Base-by-base conservation (phyloP, 1,140 invertebrate genomes). In the Drosophila sucinea region DNA sequence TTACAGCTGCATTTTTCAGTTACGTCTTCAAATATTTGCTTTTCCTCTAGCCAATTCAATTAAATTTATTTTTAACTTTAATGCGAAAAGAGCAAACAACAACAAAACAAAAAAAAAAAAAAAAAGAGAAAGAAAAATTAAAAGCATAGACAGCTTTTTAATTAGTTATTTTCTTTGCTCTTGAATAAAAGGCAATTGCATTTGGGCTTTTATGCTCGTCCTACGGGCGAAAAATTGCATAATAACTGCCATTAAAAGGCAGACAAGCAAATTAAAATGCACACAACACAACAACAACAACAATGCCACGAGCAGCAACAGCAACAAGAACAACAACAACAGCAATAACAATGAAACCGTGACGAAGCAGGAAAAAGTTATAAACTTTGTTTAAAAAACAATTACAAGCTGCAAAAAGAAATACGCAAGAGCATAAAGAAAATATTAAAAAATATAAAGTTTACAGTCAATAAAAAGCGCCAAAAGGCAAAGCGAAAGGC, bases 221-320 rank as follows among this genome's bases (percentile, higher is more conserved):
- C 64, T 68, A 82, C 55, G 67, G 71, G 61, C 66, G 44, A 76
- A 77, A 79, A 83, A 89, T 70, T 77, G 69, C 84, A 87, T 80
- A 83, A 83, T 72, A 86, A 80, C 77, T 67, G 73, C 77, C 79
- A 87, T 87, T 89, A 89, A 87, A 87, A 87, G 73, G 84, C 80
- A 83, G 73, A 87, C 83, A 89, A 80, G 79, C 83, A 83, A 87
- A 87, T 58, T 58, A 58, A 58, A 58, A 58, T 58, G 82, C 83
- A 86, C 69, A 76, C 66, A 87, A 79, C 81, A 79, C 79, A 87
- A 86, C 86, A 81, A 76, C 74, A 86, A 78, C 70, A 78, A 82
- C 65, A 60, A 69, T 66, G 57, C 51, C 77, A 83, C 62, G 77
- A 64, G 47, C 72, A 62, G 44, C 56, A 44, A 44, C 23, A 69